These are phyloP conservation scores for Mastacembelus armatus DNA, from an alignment of 2,797 vertebrate species.

Conservation along the genomic window DNA sequence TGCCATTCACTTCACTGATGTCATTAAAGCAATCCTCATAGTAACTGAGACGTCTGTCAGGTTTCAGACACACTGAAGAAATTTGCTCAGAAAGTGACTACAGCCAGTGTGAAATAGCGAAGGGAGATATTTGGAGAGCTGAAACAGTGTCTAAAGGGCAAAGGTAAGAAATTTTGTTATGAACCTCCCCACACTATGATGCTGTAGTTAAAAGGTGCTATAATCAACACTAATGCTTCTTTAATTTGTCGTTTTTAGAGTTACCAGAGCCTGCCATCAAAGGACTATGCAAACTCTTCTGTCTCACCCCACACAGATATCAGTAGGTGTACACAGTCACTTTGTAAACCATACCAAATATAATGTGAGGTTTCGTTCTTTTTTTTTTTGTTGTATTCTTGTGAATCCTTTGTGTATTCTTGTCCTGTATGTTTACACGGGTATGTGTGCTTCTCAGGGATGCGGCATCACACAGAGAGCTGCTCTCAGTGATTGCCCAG, in stretches of 20 bases:
- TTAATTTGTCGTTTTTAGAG: slow-evolving; percentile 76
- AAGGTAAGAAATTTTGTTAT: slow-evolving; percentile 83
- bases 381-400: not conserved
- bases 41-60: slow-evolving; percentile 68
- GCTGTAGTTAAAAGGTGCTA: not conserved
- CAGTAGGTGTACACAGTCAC: slow-evolving; percentile 78
- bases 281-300: slow-evolving; percentile 97
- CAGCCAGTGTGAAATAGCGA: slow-evolving; percentile 94
- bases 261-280: slow-evolving; percentile 95
- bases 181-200: fast-evolving
- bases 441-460: slow-evolving; percentile 81
- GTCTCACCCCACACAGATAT: slow-evolving; percentile 95
- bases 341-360: not conserved
- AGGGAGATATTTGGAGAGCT: slow-evolving; percentile 91
- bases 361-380: not conserved
- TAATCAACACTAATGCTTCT: not conserved
- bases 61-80: slow-evolving; percentile 95
- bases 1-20: not conserved
- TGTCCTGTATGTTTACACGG: not conserved
- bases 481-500: slow-evolving; percentile 89
- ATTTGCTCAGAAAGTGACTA: slow-evolving; percentile 95
- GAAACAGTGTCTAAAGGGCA: slow-evolving; percentile 88
- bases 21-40: not conserved
- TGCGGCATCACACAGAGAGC: slow-evolving; percentile 91
- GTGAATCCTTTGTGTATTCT: not conserved